Conservation (phyloP, 92 coral and sea anemone genomes). For the Porites lobata region DNA sequence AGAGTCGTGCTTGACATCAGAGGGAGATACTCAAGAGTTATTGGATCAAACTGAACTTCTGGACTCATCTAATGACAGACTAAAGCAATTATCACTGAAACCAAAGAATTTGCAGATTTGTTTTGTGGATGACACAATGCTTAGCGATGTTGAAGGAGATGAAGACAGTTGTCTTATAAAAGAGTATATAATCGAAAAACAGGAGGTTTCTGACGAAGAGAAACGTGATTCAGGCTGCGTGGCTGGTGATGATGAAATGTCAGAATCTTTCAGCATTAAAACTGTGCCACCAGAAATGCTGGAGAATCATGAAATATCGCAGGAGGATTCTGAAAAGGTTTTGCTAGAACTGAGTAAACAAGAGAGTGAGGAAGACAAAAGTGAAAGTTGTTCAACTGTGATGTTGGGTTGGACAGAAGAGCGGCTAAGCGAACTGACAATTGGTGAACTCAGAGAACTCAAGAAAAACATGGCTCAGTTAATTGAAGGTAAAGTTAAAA, state of each 20-base stretch:
- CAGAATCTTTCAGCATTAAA: slow-evolving; percentile 89
- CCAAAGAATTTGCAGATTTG: slow-evolving; percentile 93
- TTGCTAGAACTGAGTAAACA: slow-evolving; percentile 80
- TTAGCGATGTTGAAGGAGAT: slow-evolving; percentile 81
- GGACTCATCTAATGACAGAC: slow-evolving; percentile 75
- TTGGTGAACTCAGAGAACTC: slow-evolving; percentile 75
- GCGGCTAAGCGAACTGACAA: slow-evolving; percentile 71
- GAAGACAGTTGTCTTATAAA: slow-evolving; percentile 94
- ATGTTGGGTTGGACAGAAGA: slow-evolving; percentile 90
- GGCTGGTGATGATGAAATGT: slow-evolving; percentile 89
- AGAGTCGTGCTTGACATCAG: slow-evolving; percentile 90
- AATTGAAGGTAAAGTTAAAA: slow-evolving; percentile 80
- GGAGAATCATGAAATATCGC: slow-evolving; percentile 75
- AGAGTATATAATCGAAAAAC: slow-evolving; percentile 87
- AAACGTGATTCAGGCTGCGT: slow-evolving; percentile 98
- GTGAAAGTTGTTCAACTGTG: slow-evolving; percentile 44
- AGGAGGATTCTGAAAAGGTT: slow-evolving; percentile 88
- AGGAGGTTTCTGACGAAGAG: slow-evolving; percentile 84
- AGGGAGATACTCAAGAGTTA: slow-evolving; percentile 72
- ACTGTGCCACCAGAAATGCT: slow-evolving; percentile 88
- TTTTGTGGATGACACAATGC: slow-evolving; percentile 87
- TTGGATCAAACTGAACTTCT: slow-evolving; percentile 74
- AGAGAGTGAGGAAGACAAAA: slow-evolving; percentile 61
- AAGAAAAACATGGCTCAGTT: slow-evolving; percentile 82
- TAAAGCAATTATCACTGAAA: slow-evolving; percentile 79